A percentile compares a stretch with the other conserved stretches of the same genome.
Conservation (phyloP, 2,113 vertebrate species). For the Arenaria interpres region DNA sequence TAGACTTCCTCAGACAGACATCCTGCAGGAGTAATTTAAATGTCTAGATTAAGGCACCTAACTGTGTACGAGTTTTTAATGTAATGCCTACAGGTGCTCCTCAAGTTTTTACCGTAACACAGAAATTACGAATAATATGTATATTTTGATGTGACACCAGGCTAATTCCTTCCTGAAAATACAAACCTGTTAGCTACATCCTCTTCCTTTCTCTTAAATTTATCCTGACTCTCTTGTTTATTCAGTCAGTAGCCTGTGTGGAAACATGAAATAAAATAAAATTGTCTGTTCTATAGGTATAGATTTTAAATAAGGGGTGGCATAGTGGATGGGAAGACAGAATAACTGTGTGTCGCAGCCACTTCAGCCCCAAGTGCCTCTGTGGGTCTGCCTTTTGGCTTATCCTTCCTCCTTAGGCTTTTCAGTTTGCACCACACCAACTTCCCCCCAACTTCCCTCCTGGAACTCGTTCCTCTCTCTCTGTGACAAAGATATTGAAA, state of each 20-base stretch:
- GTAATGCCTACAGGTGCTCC: not conserved
- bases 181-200: not conserved
- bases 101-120: not conserved
- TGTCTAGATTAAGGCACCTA: not conserved
- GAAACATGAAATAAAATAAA: not conserved
- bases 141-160: not conserved
- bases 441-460: no score
- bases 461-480: no score
- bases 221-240: not conserved
- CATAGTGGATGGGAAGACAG: not conserved
- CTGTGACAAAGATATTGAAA: not conserved
- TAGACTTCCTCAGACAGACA: not conserved
- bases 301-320: not conserved
- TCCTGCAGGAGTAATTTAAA: not conserved
- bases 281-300: not conserved
- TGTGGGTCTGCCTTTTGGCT: not conserved
- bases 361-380: not conserved
- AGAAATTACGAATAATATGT: not conserved
- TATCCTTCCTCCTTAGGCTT: not conserved
- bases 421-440: no score
- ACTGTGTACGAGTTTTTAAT: not conserved
- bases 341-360: accelerated
- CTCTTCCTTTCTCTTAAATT: not conserved
- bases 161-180: not conserved
- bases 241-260: not conserved